Evolutionary conservation across 2,888 invertebrate species (phyloP).

Genomic region (Strigamia transsilvanica): DNA sequence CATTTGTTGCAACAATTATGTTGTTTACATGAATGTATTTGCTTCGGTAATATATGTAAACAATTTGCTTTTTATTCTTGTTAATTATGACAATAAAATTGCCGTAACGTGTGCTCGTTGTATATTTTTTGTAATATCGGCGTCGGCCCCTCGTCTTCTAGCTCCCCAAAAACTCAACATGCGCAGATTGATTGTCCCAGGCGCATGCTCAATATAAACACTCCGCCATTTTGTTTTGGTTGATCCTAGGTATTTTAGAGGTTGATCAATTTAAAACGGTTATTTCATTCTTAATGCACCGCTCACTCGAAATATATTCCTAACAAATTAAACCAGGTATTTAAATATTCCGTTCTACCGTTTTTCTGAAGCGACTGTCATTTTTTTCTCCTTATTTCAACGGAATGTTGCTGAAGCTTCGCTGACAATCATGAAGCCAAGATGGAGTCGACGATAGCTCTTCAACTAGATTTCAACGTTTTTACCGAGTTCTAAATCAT

Average conservation of each 20-base stretch:
- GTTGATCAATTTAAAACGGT: constrained; percentile 20
- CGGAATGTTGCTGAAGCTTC: constrained; percentile 15
- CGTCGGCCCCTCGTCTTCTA: no score
- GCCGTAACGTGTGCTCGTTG: no score
- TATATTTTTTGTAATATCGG: no score
- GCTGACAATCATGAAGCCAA: constrained; percentile 30
- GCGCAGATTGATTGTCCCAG: neutral
- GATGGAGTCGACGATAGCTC: constrained; percentile 26
- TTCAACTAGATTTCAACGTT: neutral
- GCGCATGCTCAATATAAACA: constrained; percentile 30
- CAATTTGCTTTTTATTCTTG: neutral
- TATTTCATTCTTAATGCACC: neutral
- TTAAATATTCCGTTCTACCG: neutral
- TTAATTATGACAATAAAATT: no score
- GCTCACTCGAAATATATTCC: neutral
- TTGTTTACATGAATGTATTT: neutral
- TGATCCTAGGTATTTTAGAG: constrained; percentile 11
- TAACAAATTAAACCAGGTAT: constrained; percentile 11
- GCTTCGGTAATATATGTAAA: neutral
- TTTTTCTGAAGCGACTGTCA: neutral
- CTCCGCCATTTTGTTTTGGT: constrained; percentile 23
- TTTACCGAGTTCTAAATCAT: neutral
- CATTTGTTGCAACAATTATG: neutral
- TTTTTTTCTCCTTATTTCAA: neutral
- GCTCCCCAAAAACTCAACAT: neutral